Evolutionary conservation across 1,140 invertebrate species (phyloP).

Genomic region (Yoshiicerus persimilis): DNA sequence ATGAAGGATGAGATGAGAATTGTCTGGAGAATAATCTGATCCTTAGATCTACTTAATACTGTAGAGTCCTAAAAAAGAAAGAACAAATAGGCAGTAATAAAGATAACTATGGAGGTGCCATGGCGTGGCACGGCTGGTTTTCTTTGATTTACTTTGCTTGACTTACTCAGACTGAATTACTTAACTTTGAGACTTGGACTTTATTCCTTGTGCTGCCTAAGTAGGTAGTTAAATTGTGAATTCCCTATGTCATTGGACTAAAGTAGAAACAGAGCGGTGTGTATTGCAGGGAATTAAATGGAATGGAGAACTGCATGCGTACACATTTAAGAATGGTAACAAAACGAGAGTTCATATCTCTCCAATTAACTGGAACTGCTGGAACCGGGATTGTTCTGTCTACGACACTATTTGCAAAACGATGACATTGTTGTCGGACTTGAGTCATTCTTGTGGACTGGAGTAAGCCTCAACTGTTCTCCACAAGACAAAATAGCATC

Average conservation of each 20-base stretch:
- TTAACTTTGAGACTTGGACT: background rate
- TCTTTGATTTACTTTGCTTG: background rate
- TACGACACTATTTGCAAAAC: background rate
- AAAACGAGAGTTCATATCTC: background rate
- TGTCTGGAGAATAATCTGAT: background rate
- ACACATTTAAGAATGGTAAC: background rate
- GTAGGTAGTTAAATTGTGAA: background rate
- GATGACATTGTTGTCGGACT: slow-evolving; percentile 12
- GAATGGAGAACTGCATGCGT: background rate
- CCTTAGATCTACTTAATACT: background rate
- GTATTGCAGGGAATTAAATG: background rate
- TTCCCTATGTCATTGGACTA: background rate
- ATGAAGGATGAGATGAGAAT: background rate
- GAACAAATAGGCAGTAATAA: background rate
- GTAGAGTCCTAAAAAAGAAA: background rate
- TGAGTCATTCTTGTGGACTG: background rate
- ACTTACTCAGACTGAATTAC: background rate
- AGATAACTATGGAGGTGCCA: background rate
- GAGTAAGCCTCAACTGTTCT: background rate
- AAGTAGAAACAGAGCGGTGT: background rate
- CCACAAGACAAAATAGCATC: background rate
- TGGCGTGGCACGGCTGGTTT: background rate
- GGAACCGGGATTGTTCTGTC: background rate
- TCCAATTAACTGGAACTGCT: background rate
- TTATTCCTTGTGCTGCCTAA: background rate